These are phyloP conservation scores for Bungarus multicinctus DNA, from an alignment of 2,113 vertebrate species.

Conservation along the genomic window DNA sequence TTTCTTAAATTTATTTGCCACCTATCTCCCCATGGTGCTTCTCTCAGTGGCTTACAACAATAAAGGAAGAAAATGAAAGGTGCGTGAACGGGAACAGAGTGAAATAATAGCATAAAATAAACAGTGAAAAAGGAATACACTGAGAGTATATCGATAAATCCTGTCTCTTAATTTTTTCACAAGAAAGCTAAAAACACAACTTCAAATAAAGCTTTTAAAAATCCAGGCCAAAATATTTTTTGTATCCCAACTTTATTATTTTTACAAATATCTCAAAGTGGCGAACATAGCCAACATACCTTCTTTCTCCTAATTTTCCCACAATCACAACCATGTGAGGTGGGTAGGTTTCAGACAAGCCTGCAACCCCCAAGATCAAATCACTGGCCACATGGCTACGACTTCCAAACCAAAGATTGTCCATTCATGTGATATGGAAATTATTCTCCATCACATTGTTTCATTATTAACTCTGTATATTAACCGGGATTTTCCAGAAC, in stretches of 20 bases:
- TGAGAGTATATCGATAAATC: not conserved
- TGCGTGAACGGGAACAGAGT: not conserved
- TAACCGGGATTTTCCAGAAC: not conserved
- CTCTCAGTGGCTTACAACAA: not conserved
- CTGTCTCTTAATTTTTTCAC: not conserved
- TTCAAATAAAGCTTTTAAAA: not conserved
- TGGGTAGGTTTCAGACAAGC: not conserved
- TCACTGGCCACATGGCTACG: not conserved
- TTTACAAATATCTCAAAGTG: too few relatives aligned
- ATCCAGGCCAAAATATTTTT: not conserved
- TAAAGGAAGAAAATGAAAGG: not conserved
- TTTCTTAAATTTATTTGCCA: not conserved
- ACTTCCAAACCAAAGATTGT: not conserved
- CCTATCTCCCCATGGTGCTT: not conserved
- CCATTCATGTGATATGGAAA: not conserved
- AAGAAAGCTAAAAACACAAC: not conserved
- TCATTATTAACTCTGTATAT: not conserved
- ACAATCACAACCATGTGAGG: not conserved
- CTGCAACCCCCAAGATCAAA: not conserved
- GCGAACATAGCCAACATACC: too few relatives aligned
- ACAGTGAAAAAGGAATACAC: not conserved
- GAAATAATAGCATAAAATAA: not conserved
- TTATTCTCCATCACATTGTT: not conserved
- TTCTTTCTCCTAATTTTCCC: not conserved
- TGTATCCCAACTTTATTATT: too few relatives aligned